Conservation (phyloP, 2,113 vertebrate species). For the Onychostruthus taczanowskii region DNA sequence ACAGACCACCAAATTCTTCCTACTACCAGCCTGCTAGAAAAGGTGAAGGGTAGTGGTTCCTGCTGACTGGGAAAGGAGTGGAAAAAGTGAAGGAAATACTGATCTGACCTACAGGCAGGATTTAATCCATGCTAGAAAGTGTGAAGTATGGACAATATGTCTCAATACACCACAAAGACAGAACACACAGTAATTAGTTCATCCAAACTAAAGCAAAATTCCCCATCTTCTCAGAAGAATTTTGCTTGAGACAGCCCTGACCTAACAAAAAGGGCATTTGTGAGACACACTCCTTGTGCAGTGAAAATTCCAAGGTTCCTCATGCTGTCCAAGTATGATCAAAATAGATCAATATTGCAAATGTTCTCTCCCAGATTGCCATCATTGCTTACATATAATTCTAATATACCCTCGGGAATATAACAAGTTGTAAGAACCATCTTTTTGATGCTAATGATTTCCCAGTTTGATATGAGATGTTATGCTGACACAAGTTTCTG, state of each 20-base stretch:
- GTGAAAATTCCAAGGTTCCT: background rate
- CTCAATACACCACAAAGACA: background rate
- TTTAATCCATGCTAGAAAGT: background rate
- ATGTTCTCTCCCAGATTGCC: background rate
- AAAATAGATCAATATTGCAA: background rate
- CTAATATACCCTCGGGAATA: background rate
- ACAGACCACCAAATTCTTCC: background rate
- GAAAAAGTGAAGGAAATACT: background rate
- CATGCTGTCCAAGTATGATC: background rate
- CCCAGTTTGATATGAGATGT: background rate
- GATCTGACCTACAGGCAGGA: background rate
- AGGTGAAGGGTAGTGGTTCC: background rate
- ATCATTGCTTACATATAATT: background rate
- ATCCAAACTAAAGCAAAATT: background rate
- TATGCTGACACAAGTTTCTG: background rate
- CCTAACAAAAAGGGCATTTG: background rate
- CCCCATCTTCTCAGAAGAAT: background rate
- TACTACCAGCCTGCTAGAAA: background rate
- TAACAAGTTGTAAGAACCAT: background rate
- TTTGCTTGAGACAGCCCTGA: background rate
- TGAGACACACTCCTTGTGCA: background rate
- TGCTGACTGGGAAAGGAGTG: background rate
- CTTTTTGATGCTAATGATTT: constrained; percentile 6
- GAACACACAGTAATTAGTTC: background rate
- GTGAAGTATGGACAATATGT: background rate